Conservation (phyloP, 2,797 vertebrate genomes). For the Myotis findleyi region DNA sequence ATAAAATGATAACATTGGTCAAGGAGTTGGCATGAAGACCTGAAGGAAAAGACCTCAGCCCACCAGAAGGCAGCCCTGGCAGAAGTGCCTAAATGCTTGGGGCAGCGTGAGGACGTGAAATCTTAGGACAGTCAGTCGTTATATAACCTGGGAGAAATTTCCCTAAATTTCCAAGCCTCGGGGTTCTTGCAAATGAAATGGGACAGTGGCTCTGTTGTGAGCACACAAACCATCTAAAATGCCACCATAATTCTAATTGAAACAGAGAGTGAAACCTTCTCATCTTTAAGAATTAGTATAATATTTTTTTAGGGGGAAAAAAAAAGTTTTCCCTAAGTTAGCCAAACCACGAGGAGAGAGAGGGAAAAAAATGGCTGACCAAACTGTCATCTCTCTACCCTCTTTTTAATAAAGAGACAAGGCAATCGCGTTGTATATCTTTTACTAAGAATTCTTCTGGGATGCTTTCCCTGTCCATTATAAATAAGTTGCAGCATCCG, state of each 20-base stretch:
- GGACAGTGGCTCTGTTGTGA: neutral
- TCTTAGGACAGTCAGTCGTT: neutral
- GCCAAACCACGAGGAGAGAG: neutral
- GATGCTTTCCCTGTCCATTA: neutral
- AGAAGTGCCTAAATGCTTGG: neutral
- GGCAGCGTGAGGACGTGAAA: neutral
- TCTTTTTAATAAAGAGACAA: constrained; percentile 20
- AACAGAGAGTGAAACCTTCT: neutral
- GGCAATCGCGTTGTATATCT: neutral
- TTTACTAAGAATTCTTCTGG: neutral
- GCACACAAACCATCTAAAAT: constrained; percentile 1
- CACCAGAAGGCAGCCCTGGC: neutral
- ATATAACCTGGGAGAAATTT: neutral
- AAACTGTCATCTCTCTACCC: neutral
- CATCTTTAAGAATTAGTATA: neutral
- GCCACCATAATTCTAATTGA: neutral
- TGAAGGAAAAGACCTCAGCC: neutral
- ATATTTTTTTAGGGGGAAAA: neutral
- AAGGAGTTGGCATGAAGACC: neutral
- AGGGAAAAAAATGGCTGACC: neutral
- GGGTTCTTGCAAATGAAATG: neutral
- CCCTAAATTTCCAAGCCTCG: neutral
- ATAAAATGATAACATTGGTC: neutral
- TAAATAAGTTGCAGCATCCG: neutral
- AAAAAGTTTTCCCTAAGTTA: neutral